These are phyloP conservation scores for Cariama cristata DNA, from an alignment of 2,113 vertebrate species.

Conservation along the genomic window DNA sequence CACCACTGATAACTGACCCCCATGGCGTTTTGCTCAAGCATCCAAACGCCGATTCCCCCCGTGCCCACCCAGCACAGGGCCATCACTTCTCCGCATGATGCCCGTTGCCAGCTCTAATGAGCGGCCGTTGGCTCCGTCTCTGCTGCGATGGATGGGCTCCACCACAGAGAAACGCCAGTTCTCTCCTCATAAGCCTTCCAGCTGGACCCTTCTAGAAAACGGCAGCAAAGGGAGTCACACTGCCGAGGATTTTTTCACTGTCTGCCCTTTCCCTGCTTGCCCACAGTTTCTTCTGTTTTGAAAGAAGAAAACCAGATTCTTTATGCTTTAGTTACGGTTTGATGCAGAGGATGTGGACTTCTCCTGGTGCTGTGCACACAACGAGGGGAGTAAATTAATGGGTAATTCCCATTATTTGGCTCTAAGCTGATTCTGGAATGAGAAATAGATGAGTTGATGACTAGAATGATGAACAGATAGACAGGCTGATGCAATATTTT, in stretches of 20 bases:
- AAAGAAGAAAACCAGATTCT: neutral
- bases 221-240: neutral
- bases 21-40: fast-evolving
- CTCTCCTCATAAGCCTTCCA: neutral
- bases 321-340: neutral
- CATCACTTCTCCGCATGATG: neutral
- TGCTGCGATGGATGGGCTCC: neutral
- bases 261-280: neutral
- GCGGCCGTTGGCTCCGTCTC: neutral
- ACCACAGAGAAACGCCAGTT: neutral
- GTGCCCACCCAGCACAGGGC: neutral
- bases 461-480: neutral
- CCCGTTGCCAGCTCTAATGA: neutral
- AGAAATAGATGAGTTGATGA: neutral
- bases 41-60: fast-evolving
- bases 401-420: neutral
- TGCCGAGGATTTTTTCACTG: neutral
- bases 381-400: neutral
- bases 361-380: neutral
- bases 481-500: neutral
- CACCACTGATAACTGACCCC: neutral
- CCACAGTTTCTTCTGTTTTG: neutral
- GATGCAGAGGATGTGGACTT: neutral
- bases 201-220: neutral
- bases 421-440: neutral